These are phyloP conservation scores for Kuschelorhynchus macadamiae DNA, from an alignment of 2,888 invertebrate species.

Conservation along the genomic window DNA sequence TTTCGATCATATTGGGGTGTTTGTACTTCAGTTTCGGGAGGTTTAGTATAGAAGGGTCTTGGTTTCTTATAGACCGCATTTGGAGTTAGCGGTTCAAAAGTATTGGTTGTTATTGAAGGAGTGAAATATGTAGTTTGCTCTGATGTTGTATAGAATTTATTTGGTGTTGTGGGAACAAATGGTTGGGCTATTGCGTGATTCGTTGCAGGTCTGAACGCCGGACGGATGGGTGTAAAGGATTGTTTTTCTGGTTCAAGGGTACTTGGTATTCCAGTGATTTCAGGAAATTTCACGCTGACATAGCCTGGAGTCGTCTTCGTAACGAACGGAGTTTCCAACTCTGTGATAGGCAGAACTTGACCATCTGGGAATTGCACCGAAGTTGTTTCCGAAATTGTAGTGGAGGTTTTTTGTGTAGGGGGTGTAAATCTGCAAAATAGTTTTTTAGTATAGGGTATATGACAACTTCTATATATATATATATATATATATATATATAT, in stretches of 20 bases:
- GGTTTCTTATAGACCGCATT: constrained; percentile 9
- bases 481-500: too few relatives aligned
- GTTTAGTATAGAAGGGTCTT: constrained; percentile 13
- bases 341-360: constrained; percentile 51
- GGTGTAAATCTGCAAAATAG: constrained; percentile 2
- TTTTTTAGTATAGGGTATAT: neutral
- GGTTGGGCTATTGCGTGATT: neutral
- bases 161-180: neutral
- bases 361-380: constrained; percentile 50
- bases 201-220: neutral
- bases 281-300: constrained; percentile 28
- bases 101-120: neutral
- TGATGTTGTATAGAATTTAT: constrained; percentile 19
- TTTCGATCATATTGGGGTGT: too few relatives aligned
- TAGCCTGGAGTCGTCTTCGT: constrained; percentile 48
- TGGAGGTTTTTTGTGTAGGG: constrained; percentile 36
- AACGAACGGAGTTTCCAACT: constrained; percentile 39
- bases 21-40: too few relatives aligned
- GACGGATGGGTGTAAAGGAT: neutral
- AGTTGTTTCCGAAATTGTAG: constrained; percentile 46
- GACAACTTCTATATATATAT: neutral
- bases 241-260: too few relatives aligned
- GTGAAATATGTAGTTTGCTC: constrained; percentile 11
- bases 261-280: neutral
- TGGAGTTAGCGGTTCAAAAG: constrained; percentile 2